Evolutionary conservation across 1,140 invertebrate species (phyloP).

Genomic region (Lepidurus couesii): DNA sequence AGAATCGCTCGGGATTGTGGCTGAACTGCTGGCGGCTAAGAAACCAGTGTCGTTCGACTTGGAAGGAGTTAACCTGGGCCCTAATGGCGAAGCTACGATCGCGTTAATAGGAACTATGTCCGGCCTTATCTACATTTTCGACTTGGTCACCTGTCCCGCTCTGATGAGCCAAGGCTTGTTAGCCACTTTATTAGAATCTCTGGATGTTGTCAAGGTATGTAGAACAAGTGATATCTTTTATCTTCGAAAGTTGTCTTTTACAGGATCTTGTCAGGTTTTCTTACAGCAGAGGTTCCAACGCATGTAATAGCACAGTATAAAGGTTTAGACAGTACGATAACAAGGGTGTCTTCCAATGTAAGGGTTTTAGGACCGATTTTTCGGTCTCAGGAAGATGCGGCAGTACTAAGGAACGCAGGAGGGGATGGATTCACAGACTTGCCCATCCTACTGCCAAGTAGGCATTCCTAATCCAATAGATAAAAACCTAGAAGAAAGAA

Average conservation of each 20-base stretch:
- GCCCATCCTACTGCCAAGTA: no score
- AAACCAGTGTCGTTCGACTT: constrained; percentile 73
- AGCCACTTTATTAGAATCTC: constrained; percentile 70
- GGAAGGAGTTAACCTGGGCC: constrained; percentile 83
- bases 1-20: constrained; percentile 66
- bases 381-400: no score
- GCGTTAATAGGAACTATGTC: constrained; percentile 75
- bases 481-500: no score
- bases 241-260: not conserved
- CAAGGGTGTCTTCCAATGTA: no score
- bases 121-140: constrained; percentile 72
- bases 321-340: no score
- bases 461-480: no score
- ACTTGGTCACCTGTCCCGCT: constrained; percentile 75
- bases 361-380: no score
- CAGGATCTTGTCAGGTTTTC: not conserved
- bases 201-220: constrained; percentile 73
- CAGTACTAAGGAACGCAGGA: no score
- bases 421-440: no score
- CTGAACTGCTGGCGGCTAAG: constrained; percentile 58
- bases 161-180: constrained; percentile 72
- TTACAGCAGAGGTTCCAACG: no score
- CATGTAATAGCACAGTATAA: no score
- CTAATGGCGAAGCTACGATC: constrained; percentile 74
- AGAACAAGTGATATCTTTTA: not conserved